A percentile compares a stretch with the other conserved stretches of the same genome.
phyloP scores from a whole-genome alignment of 1,140 invertebrate species.

The Neodiprion fabricii region DNA sequence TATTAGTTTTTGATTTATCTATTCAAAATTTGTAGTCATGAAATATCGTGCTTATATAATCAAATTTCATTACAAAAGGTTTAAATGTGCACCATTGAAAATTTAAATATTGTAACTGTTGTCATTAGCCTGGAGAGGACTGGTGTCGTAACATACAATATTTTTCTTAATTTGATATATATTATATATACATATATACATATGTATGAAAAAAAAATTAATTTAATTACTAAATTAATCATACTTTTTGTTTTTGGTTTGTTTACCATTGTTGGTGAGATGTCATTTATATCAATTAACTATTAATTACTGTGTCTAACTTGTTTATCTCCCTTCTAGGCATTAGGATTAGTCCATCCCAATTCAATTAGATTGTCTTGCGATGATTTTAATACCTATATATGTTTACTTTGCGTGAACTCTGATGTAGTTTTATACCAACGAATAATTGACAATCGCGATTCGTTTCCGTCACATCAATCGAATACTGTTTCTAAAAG shows the following conservation, averaged over 20 bases:
- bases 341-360: slow-evolving; percentile 50
- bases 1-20: not conserved
- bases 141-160: slow-evolving; percentile 27
- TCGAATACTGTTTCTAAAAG: too few relatives aligned
- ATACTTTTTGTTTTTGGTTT: slow-evolving; percentile 44
- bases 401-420: not conserved
- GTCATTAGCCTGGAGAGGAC: slow-evolving; percentile 29
- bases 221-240: slow-evolving; percentile 43
- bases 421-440: not conserved
- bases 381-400: slow-evolving; percentile 43
- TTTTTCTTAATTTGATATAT: slow-evolving; percentile 34
- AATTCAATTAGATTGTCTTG: slow-evolving; percentile 52
- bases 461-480: too few relatives aligned
- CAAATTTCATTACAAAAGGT: slow-evolving; percentile 17
- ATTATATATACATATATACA: too few relatives aligned
- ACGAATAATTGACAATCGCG: not conserved
- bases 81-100: slow-evolving; percentile 9
- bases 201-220: slow-evolving; percentile 25
- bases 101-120: slow-evolving; percentile 11
- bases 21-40: not conserved
- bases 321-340: slow-evolving; percentile 50
- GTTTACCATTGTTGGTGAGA: slow-evolving; percentile 48
- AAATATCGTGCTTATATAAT: slow-evolving; percentile 22
- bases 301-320: slow-evolving; percentile 43
- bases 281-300: slow-evolving; percentile 21